phyloP scores from a whole-genome alignment of 2,113 vertebrate genomes.

The Hyla sarda region DNA sequence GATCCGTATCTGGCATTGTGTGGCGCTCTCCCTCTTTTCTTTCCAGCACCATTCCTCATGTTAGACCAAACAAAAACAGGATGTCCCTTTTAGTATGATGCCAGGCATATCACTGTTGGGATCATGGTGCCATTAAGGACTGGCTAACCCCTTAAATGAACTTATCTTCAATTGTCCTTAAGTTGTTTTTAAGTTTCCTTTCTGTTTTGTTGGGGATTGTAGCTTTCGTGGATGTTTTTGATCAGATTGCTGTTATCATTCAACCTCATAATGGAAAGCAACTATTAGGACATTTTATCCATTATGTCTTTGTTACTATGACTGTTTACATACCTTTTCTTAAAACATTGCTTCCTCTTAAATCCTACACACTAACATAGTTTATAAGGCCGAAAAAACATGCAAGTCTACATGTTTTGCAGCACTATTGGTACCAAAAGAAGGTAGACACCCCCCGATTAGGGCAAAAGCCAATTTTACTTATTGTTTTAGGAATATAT shows the following conservation, averaged over 20 bases:
- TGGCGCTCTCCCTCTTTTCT: too few species aligned
- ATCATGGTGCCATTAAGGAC: background rate
- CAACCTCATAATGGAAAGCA: background rate
- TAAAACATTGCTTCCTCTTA: too few species aligned
- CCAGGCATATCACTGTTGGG: background rate
- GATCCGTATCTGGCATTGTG: background rate
- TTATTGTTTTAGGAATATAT: too few species aligned
- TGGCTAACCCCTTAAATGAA: background rate
- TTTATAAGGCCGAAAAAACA: too few species aligned
- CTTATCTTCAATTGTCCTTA: background rate
- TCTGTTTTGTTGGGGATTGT: background rate
- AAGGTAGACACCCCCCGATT: too few species aligned
- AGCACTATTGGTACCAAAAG: too few species aligned
- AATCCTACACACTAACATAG: too few species aligned
- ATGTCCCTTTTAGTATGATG: constrained; percentile 29
- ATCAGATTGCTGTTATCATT: background rate
- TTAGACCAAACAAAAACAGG: constrained; percentile 39
- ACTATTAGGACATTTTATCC: background rate
- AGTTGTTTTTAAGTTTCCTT: background rate
- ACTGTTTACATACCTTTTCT: too few species aligned
- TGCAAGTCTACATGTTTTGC: too few species aligned
- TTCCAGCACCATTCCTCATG: constrained; percentile 18
- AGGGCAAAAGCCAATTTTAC: too few species aligned
- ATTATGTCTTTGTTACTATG: background rate
- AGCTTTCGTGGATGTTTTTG: background rate